These are phyloP conservation scores for Rhopalosiphum maidis DNA, from an alignment of 1,140 invertebrate genomes.

Conservation along the genomic window DNA sequence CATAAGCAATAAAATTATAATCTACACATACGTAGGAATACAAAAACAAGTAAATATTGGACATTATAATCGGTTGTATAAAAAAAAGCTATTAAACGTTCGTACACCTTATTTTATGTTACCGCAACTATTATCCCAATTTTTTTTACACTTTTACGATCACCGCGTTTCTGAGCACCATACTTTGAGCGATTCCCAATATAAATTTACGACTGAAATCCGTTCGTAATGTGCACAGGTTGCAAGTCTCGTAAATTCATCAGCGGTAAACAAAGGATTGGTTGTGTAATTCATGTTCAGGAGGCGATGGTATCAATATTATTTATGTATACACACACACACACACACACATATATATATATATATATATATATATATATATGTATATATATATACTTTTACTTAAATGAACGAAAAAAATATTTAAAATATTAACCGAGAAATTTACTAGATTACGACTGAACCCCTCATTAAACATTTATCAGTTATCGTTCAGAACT, in stretches of 20 bases:
- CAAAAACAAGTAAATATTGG: constrained; percentile 16
- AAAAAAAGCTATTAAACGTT: constrained; percentile 22
- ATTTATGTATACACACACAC: no score
- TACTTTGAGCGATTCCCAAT: constrained; percentile 21
- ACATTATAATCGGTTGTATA: constrained; percentile 15
- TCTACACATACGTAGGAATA: background rate
- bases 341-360: no score
- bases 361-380: background rate
- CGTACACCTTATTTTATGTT: constrained; percentile 34
- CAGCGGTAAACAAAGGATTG: constrained; percentile 23
- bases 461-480: constrained; percentile 37
- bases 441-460: background rate
- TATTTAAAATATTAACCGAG: background rate
- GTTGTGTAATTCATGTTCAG: background rate
- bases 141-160: constrained; percentile 38
- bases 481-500: background rate
- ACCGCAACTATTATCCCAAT: background rate
- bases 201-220: background rate
- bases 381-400: background rate
- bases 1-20: constrained; percentile 45
- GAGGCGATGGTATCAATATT: background rate
- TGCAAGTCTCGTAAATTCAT: constrained; percentile 23
- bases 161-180: background rate
- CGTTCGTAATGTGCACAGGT: background rate
- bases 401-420: background rate